These are phyloP conservation scores for Xenopus borealis DNA, from an alignment of 2,113 vertebrate genomes.

Conservation along the genomic window DNA sequence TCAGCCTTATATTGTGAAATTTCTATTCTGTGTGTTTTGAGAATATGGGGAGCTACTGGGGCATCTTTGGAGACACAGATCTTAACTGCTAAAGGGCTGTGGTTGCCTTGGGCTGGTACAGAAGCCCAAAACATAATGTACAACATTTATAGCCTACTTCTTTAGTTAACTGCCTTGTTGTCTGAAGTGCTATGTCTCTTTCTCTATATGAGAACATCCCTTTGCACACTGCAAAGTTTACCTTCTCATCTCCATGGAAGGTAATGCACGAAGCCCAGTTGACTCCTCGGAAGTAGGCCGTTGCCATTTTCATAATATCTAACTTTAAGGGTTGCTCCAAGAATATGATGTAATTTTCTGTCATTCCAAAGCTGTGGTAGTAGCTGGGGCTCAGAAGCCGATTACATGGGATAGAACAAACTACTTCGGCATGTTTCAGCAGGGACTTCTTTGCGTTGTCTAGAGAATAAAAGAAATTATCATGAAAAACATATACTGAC, in stretches of 20 bases:
- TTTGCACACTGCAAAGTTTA: constrained; percentile 48
- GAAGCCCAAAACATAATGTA: too few relatives aligned
- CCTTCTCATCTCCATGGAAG: constrained; percentile 73
- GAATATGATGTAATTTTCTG: constrained; percentile 83
- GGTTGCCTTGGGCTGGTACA: too few relatives aligned
- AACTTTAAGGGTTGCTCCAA: constrained; percentile 87
- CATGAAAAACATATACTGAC: neutral
- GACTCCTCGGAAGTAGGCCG: constrained; percentile 77
- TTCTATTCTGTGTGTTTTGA: too few relatives aligned
- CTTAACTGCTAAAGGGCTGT: too few relatives aligned
- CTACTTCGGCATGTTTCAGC: constrained; percentile 68
- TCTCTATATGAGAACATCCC: too few relatives aligned
- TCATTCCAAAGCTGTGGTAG: constrained; percentile 92
- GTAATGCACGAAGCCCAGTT: constrained; percentile 86
- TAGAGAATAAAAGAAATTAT: constrained; percentile 14
- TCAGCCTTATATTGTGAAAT: too few relatives aligned
- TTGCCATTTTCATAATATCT: constrained; percentile 82
- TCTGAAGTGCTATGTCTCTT: too few relatives aligned
- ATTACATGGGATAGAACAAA: constrained; percentile 77
- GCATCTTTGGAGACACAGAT: too few relatives aligned
- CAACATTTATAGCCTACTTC: too few relatives aligned
- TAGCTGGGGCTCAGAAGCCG: constrained; percentile 82
- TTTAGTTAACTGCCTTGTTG: too few relatives aligned
- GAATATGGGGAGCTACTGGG: too few relatives aligned
- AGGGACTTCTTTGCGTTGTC: constrained; percentile 55